phyloP scores from a whole-genome alignment of 2,113 vertebrate species.

The Microtus ochrogaster region DNA sequence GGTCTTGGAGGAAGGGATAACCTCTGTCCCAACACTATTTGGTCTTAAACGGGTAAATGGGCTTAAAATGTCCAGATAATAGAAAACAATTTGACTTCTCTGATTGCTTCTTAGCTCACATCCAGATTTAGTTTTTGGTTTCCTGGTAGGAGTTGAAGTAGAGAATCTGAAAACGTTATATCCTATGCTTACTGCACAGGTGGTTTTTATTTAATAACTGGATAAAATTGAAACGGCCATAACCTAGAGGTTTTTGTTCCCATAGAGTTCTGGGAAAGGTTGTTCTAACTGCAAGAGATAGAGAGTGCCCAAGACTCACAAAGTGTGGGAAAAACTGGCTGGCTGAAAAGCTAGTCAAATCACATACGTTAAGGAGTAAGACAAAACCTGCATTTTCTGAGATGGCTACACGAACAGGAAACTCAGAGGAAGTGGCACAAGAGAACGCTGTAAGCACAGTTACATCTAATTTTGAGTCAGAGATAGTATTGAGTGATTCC shows the following conservation, averaged over 20 bases:
- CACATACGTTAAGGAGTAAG: background rate
- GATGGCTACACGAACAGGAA: background rate
- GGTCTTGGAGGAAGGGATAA: background rate
- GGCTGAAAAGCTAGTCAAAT: background rate
- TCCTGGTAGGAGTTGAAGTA: background rate
- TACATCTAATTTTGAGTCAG: background rate
- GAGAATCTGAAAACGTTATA: background rate
- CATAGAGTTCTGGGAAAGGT: background rate
- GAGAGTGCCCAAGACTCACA: background rate
- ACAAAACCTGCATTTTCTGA: background rate
- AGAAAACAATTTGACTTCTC: slow-evolving; percentile 37
- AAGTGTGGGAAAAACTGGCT: background rate
- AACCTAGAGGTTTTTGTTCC: background rate
- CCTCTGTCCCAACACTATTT: background rate
- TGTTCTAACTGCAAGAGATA: background rate
- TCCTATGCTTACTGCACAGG: background rate
- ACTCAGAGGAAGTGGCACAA: background rate
- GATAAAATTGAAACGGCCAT: background rate
- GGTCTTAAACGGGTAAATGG: slow-evolving; percentile 18
- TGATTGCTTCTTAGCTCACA: background rate
- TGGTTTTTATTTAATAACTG: slow-evolving; percentile 36
- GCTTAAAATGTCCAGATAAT: background rate
- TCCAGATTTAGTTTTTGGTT: slow-evolving; percentile 1
- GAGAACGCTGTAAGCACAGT: background rate
- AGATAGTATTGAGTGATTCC: background rate